Conservation (phyloP, 2,113 vertebrate species). For the Rynchops niger region DNA sequence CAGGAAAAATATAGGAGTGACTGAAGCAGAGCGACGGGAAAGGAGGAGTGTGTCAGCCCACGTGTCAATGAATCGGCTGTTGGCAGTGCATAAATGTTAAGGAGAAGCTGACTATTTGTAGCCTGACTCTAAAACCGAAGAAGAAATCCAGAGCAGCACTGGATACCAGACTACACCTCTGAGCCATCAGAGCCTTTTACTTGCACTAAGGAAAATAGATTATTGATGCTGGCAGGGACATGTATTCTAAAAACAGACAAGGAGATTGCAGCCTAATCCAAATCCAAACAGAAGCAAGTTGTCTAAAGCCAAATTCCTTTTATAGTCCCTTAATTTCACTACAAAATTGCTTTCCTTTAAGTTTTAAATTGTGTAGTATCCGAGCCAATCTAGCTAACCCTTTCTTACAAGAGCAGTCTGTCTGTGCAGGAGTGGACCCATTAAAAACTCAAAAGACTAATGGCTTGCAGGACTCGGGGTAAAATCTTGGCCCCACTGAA, state of each 20-base stretch:
- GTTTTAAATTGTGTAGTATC: slow-evolving; percentile 17
- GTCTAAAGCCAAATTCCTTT: slow-evolving; percentile 60
- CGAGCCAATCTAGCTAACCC: slow-evolving; percentile 36
- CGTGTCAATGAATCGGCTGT: slow-evolving; percentile 14
- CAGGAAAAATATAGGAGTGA: neutral
- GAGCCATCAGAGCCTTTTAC: slow-evolving; percentile 36
- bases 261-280: slow-evolving; percentile 50
- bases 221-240: slow-evolving; percentile 58
- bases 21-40: neutral
- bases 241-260: slow-evolving; percentile 32
- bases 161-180: slow-evolving; percentile 49
- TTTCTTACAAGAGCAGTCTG: slow-evolving; percentile 22
- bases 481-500: slow-evolving; percentile 44
- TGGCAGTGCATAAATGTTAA: slow-evolving; percentile 25
- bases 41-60: neutral
- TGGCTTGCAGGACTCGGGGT: slow-evolving; percentile 1
- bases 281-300: slow-evolving; percentile 69
- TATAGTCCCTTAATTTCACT: slow-evolving; percentile 57
- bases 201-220: slow-evolving; percentile 58
- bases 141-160: slow-evolving; percentile 44
- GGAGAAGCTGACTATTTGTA: slow-evolving; percentile 44
- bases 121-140: slow-evolving; percentile 30
- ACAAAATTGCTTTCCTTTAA: slow-evolving; percentile 55
- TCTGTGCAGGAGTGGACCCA: neutral
- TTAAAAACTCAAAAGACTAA: slow-evolving; percentile 32